Evolutionary conservation across 2,113 vertebrate genomes (phyloP).

Genomic region (Plecturocebus donacophilus): DNA sequence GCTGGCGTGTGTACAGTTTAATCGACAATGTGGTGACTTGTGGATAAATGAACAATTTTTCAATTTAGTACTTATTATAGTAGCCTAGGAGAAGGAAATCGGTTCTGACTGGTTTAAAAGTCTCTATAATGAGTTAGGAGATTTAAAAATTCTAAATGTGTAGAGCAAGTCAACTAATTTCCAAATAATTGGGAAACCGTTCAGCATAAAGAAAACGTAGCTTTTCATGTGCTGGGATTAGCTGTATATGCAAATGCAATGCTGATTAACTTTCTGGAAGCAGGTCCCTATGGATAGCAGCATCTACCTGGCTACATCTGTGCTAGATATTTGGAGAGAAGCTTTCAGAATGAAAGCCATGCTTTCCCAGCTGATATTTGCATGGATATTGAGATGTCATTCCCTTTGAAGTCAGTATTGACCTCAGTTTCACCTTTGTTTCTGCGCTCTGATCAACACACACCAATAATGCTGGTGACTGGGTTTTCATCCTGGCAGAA

Average conservation of each 20-base stretch:
- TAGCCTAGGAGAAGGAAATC: not conserved
- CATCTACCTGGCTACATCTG: not conserved
- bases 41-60: constrained; percentile 34
- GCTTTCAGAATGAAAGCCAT: not conserved
- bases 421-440: not conserved
- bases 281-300: rapidly evolving
- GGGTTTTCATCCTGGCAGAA: rapidly evolving
- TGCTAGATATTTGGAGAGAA: not conserved
- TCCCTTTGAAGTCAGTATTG: not conserved
- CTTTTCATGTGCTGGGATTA: not conserved
- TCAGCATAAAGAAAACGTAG: not conserved
- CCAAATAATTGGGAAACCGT: not conserved
- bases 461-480: not conserved
- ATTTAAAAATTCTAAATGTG: constrained; percentile 17
- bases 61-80: constrained; percentile 8
- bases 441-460: not conserved
- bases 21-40: not conserved
- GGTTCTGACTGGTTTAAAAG: not conserved
- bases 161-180: constrained; percentile 21
- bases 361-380: not conserved
- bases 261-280: not conserved
- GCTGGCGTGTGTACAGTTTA: not conserved
- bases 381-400: not conserved
- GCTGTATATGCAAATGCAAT: not conserved
- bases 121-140: not conserved